Conservation (phyloP, 2,113 vertebrate species). For the Ciconia maguari region DNA sequence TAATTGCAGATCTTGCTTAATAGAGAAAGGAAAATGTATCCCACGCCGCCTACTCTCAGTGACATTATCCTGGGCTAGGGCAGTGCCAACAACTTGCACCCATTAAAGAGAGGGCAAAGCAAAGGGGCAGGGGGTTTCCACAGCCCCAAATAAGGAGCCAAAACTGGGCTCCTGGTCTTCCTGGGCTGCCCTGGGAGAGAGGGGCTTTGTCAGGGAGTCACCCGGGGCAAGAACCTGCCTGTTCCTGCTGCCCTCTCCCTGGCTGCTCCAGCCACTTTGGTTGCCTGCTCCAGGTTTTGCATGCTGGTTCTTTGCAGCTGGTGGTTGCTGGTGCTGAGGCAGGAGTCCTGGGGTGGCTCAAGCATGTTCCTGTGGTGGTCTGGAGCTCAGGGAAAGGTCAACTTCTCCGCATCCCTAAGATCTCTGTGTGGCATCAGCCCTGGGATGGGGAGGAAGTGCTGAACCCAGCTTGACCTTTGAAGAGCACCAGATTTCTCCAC, state of each 20-base stretch:
- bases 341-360: background rate
- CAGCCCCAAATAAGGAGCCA: fast-evolving
- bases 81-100: background rate
- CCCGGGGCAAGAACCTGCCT: background rate
- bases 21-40: background rate
- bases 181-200: background rate
- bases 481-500: background rate
- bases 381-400: background rate
- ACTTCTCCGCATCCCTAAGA: background rate
- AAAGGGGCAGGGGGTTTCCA: background rate
- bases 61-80: background rate
- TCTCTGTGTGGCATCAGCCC: background rate
- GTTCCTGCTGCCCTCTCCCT: background rate
- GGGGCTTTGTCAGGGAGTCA: background rate
- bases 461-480: background rate
- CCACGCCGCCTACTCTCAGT: background rate
- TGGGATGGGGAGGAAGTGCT: background rate
- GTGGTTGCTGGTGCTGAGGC: background rate
- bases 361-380: fast-evolving
- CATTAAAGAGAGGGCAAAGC: background rate
- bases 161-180: background rate
- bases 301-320: background rate
- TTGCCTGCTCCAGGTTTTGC: background rate
- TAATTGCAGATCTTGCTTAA: background rate
- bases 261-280: background rate